phyloP scores from a whole-genome alignment of 2,888 invertebrate genomes.

The Rhynchonema sp. region DNA sequence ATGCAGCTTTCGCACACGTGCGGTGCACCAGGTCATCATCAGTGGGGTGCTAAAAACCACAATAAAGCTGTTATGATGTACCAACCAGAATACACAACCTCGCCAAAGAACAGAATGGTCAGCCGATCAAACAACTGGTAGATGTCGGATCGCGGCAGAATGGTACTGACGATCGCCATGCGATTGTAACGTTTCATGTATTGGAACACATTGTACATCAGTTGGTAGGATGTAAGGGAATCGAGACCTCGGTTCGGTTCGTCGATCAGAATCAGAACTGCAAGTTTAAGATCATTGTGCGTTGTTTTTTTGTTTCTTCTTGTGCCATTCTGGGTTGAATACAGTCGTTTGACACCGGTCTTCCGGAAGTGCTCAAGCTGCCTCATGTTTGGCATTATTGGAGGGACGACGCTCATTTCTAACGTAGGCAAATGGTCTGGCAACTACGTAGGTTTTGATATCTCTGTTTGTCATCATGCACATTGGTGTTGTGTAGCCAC shows the following conservation, averaged over 20 bases:
- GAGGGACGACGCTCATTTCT: too few species aligned
- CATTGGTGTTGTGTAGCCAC: too few species aligned
- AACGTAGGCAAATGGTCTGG: too few species aligned
- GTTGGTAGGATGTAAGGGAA: conserved; percentile 77
- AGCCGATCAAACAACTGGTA: conserved; percentile 83
- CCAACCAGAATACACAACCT: conserved; percentile 47
- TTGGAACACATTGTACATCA: conserved; percentile 77
- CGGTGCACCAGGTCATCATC: not conserved
- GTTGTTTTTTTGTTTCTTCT: too few species aligned
- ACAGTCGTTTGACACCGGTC: too few species aligned
- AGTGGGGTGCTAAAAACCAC: not conserved
- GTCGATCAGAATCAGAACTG: conserved; percentile 37
- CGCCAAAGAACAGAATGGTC: conserved; percentile 56
- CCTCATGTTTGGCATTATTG: too few species aligned
- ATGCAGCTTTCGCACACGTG: too few species aligned
- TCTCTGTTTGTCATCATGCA: too few species aligned
- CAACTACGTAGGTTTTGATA: too few species aligned
- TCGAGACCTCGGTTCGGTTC: conserved; percentile 87
- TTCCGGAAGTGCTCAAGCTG: too few species aligned
- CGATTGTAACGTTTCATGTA: conserved; percentile 66
- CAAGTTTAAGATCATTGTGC: too few species aligned
- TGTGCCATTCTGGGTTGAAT: too few species aligned
- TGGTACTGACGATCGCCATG: conserved; percentile 71
- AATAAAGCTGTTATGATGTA: not conserved
- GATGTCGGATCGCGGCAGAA: conserved; percentile 78